Conservation (phyloP, 2,113 vertebrate genomes). For the Chrysochloris asiatica region DNA sequence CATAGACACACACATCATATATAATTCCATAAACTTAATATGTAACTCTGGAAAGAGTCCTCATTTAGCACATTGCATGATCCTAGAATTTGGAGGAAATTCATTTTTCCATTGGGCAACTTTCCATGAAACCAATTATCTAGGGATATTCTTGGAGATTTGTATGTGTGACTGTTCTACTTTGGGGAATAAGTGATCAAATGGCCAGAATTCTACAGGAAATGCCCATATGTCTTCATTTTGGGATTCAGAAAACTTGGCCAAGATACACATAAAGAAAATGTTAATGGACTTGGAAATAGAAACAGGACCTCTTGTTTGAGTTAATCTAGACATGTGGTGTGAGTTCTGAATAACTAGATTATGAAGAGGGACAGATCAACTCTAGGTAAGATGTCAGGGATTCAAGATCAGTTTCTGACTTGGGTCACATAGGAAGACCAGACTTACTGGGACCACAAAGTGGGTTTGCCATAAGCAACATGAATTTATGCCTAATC, state of each 20-base stretch:
- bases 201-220: neutral
- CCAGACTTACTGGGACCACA: neutral
- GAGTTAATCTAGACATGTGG: neutral
- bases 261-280: neutral
- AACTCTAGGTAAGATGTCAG: neutral
- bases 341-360: slow-evolving; percentile 5
- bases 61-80: neutral
- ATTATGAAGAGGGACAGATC: neutral
- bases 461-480: neutral
- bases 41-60: neutral
- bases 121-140: neutral
- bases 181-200: neutral
- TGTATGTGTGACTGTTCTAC: neutral
- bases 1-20: neutral
- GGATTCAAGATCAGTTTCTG: neutral
- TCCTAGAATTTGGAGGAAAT: neutral
- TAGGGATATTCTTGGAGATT: neutral
- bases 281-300: neutral
- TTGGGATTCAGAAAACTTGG: neutral
- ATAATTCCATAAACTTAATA: neutral
- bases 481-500: neutral
- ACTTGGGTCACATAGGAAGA: neutral
- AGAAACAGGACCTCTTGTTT: slow-evolving; percentile 16
- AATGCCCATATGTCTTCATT: neutral
- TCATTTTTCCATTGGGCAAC: neutral